Evolutionary conservation across 2,113 vertebrate genomes (phyloP).

Genomic region (Laticauda laticaudata): DNA sequence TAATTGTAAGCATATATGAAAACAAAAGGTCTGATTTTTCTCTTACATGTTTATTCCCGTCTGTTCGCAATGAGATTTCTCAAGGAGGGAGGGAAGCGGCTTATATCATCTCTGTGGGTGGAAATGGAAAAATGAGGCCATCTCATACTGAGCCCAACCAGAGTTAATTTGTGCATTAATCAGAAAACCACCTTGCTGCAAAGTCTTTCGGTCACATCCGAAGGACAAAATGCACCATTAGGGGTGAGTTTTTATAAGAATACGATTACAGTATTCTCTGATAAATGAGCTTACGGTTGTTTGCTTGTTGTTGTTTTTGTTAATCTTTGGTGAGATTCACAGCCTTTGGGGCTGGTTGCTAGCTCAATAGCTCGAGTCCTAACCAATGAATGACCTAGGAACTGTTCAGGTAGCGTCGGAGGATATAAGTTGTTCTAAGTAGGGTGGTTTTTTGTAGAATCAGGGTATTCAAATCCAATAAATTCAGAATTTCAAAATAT

Average conservation of each 20-base stretch:
- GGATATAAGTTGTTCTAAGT: no score
- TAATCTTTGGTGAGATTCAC: no score
- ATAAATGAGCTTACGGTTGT: neutral
- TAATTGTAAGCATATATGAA: no score
- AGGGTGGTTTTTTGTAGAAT: no score
- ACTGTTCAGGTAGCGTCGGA: no score
- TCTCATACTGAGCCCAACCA: neutral
- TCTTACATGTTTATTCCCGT: neutral
- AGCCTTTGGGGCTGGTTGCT: no score
- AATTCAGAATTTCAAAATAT: no score
- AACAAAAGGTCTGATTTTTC: rapidly evolving
- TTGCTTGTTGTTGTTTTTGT: neutral
- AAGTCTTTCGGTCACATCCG: neutral
- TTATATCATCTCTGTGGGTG: neutral
- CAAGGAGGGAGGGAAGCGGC: neutral
- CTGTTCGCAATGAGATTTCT: neutral
- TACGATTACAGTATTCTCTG: neutral
- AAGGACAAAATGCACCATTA: neutral
- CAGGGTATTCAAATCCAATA: no score
- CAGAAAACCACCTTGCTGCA: neutral
- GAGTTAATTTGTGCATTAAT: neutral
- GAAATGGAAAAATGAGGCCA: neutral
- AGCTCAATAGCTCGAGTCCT: no score
- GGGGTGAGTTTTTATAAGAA: neutral
- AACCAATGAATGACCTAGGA: no score